Evolutionary conservation across 2,113 vertebrate species (phyloP).

Genomic region (Osmerus mordax): DNA sequence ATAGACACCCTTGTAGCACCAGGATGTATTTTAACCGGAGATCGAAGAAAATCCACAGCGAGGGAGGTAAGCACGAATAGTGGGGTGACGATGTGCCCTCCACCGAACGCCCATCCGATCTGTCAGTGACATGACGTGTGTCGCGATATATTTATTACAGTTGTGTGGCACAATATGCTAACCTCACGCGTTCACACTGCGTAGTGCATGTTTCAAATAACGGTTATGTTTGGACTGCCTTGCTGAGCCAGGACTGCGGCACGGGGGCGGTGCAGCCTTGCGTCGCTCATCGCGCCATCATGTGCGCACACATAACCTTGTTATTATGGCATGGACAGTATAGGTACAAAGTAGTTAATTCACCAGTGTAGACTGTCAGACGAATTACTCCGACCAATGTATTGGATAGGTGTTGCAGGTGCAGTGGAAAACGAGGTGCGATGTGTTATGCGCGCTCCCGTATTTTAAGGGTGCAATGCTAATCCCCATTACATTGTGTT

Average conservation of each 20-base stretch:
- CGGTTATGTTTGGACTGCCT: background rate
- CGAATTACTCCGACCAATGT: no score
- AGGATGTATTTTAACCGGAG: conserved; percentile 79
- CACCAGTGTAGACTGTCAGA: no score
- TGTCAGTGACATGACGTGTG: no score
- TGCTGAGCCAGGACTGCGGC: conserved; percentile 50
- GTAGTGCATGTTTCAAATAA: background rate
- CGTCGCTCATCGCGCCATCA: conserved; percentile 1
- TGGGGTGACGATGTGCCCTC: background rate
- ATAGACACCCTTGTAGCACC: conserved; percentile 43
- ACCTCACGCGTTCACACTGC: background rate
- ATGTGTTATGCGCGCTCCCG: no score
- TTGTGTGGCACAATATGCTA: no score
- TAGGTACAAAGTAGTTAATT: no score
- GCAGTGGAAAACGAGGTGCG: no score
- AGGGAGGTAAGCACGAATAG: conserved; percentile 69
- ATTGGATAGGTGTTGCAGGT: no score
- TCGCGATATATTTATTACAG: no score
- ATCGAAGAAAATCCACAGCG: conserved; percentile 77
- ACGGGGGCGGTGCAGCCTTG: conserved; percentile 31
- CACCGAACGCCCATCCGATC: background rate
- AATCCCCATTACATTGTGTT: no score
- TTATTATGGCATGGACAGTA: no score
- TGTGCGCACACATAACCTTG: background rate
- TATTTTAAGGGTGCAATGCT: no score